Percentiles rank a stretch among this genome's conserved stretches.
Evolutionary conservation across 1,140 invertebrate species (phyloP).

Genomic region (Asobara japonica): DNA sequence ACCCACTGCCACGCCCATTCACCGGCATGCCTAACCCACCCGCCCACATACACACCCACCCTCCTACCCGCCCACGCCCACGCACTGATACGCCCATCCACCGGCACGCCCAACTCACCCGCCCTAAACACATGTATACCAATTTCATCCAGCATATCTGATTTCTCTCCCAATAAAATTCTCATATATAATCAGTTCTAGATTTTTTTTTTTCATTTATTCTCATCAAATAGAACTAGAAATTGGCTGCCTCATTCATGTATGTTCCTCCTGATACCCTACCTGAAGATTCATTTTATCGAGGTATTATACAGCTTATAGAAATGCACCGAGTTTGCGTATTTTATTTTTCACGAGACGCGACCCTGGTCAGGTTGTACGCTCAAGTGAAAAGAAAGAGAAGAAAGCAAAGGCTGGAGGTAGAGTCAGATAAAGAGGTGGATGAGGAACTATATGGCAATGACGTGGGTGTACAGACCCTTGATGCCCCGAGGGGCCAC

Average conservation of each 20-base stretch:
- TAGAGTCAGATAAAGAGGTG: not conserved
- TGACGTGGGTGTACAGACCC: not conserved
- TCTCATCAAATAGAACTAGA: not conserved
- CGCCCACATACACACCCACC: too few relatives aligned
- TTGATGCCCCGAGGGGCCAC: slow-evolving; percentile 19
- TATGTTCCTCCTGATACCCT: not conserved
- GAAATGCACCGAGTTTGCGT: slow-evolving; percentile 21
- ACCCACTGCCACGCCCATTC: too few relatives aligned
- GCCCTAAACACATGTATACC: too few relatives aligned
- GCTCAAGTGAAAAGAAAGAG: slow-evolving; percentile 1
- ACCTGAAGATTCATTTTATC: not conserved
- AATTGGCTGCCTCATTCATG: not conserved
- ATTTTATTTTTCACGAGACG: slow-evolving; percentile 34
- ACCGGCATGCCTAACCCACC: too few relatives aligned
- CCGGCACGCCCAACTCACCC: too few relatives aligned
- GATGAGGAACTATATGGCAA: not conserved
- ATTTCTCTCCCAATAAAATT: too few relatives aligned
- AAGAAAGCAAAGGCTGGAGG: not conserved
- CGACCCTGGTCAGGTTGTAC: not conserved
- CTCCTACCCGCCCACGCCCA: too few relatives aligned
- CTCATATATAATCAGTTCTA: too few relatives aligned
- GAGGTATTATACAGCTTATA: not conserved
- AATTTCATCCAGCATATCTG: too few relatives aligned
- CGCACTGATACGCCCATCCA: too few relatives aligned
- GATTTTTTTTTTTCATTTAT: not conserved